Evolutionary conservation across 2,797 vertebrate species (phyloP), one percentile per base, ranked within the genome.

Genomic region (Knipowitschia caucasica): DNA sequence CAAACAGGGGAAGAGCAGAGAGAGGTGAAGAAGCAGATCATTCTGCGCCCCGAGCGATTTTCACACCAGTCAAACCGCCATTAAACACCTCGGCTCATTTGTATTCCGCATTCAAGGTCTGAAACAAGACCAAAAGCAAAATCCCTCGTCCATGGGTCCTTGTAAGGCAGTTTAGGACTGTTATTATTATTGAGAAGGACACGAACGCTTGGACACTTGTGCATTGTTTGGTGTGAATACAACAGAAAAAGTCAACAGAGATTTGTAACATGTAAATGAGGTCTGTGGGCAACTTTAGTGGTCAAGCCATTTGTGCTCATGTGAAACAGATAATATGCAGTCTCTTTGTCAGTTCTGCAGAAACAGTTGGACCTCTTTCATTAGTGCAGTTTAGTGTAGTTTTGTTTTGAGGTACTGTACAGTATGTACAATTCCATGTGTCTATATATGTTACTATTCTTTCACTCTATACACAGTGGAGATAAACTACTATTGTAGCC

Each of bases 1-100:
- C 35, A 40, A 23, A 57, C 33, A 29, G 26, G 31, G 23, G 56
- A 47, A 40, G 25, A 27, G 31, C 23, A 27, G 12, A 31, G 17
- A 47, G 26, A 47, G 34, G 36, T 59, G n/a, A 47, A 45, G 29
- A 33, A 33, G 21, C 17, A 12, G 34, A 46, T 26, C 10, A 7
- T 15, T 11, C 30, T 24, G 2, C 2, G 33, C 63, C 40, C 39
- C 10, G 36, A 52, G 50, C 53, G 36, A 53, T 64, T 69, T 59
- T 69, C 65, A 62, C 61, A 73, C 47, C 1, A 3, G 53, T 35
- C 2, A 23, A 54, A 31, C 55, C 53, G 31, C 40, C 39, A 63
- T 65, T 58, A 65, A 63, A 74, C 65, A 50, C 50, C 44, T 43
- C 4, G 1, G 18, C 44, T 47, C 29, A 47, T 67, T 45, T 65